Conservation (phyloP, 1,140 invertebrate species). For the Drosophila novamexicana region DNA sequence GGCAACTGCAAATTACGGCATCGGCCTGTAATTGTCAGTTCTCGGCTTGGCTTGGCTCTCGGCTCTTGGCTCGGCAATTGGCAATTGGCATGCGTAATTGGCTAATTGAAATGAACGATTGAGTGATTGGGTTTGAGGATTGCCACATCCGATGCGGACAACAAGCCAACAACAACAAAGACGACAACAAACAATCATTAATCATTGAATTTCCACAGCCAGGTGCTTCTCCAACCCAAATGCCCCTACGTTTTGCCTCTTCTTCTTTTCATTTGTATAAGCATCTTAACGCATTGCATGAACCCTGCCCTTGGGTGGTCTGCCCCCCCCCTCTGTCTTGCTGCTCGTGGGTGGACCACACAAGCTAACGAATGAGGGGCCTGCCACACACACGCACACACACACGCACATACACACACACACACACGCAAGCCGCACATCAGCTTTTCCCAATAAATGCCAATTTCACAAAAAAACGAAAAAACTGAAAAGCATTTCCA, state of each 20-base stretch:
- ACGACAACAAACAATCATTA: conserved; percentile 31
- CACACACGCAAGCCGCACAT: neutral
- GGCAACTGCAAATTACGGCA: conserved; percentile 65
- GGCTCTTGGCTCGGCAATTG: conserved; percentile 17
- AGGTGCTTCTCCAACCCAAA: conserved; percentile 15
- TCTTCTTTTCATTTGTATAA: conserved; percentile 11
- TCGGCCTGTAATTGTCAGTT: conserved; percentile 65
- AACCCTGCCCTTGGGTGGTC: conserved; percentile 49
- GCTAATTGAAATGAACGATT: conserved; percentile 65
- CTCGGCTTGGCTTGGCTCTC: conserved; percentile 4
- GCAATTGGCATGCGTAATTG: conserved; percentile 74
- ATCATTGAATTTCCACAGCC: conserved; percentile 35
- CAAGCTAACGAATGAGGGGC: neutral
- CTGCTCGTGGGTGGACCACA: conserved; percentile 50
- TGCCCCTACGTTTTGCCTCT: neutral
- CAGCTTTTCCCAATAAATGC: neutral
- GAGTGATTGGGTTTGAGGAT: conserved; percentile 40
- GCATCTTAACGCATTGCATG: conserved; percentile 27
- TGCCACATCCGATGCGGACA: conserved; percentile 47
- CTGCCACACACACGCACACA: neutral
- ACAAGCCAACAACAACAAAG: conserved; percentile 10
- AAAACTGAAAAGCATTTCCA: neutral
- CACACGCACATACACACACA: neutral
- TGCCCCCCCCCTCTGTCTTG: neutral
- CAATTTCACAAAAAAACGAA: neutral